Base-by-base conservation (phyloP, 2,113 vertebrate genomes). In the Barnardius zonarius region DNA sequence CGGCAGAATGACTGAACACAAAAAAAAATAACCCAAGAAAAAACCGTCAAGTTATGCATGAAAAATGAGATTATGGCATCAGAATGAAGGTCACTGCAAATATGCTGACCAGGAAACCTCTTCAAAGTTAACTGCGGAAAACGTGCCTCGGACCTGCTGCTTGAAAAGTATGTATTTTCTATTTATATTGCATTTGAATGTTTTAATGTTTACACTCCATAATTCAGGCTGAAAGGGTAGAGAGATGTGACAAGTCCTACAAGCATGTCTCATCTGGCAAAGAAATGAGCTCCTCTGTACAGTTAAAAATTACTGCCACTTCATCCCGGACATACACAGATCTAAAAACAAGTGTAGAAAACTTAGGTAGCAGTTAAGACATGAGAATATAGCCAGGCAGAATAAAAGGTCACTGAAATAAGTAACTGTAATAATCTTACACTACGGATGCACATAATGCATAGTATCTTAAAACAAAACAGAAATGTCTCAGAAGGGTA, bases 51-150 rank as follows among this genome's bases (percentile, higher is more conserved):
- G 93, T 91, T 96, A 96, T 69, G 96, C 96, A 96, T 97, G 95
- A 94, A 95, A 96, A 96, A 97, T 96, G 88, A 92, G 96, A 96
- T 96, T 96, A 96, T 41, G 43, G 91, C 80, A 92, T 85, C 88
- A 63, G 92, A 94, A 86, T 2, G 74, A 96, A 96, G 83, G 88
- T 76, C 83, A 63, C 57, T 28, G 83, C 74, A 95, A 96, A 97
- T 63, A 79, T 85, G 92, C 95, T 96, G 96, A 93, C 67, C 70
- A 90, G 86, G 92, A 92, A 95, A 89, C 85, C 74, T 28, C 74
- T 95, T 76, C 81, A 76, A 89, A 93, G 77, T 31, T 49, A 83
- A 28, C 69, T 69, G 74, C 67, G 63, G 59, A 59, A 73, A 75
- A 77, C 5, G 17, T 33, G 75, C 75, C 87, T 80, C 55, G 73